Evolutionary conservation across 2,888 invertebrate species (phyloP), one percentile per base, ranked within the genome.

Genomic region (Eristalinus aeneus): DNA sequence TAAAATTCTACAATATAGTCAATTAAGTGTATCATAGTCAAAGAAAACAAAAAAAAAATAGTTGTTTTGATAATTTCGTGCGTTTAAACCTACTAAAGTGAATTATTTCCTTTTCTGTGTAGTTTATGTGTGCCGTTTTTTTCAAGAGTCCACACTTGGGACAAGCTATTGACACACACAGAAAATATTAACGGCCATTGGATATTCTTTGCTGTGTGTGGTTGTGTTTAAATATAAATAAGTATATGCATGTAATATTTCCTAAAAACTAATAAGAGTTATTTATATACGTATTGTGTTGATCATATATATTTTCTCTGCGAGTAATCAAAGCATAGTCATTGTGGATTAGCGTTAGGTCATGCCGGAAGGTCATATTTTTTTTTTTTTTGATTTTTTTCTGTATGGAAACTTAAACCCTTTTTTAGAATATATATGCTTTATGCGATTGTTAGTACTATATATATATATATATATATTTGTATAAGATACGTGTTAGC

Each of bases 401-500:
- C 76, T 72, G 65, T 76, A 61, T 73, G 76, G 73, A 81, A 76
- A 77, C 36, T 69, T 77, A 60, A 74, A 82, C 77, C 81, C 61
- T 69, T 71, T 86, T 83, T 36, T 63, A 73, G n/a, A 5, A 34
- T 79, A 34, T 86, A 86, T 86, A 86, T 78, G 86, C 86, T 53
- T 86, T 86, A 86, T 86, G 86, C 86, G 69, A 82, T 86, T 86
- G 86, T 86, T 86, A 86, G 86, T 86, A 86, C 46, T 86, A 86
- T 81, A 80, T 32, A 61, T 20, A 34, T 27, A 54, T 63, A 39
- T 54, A 9, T 6, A 36, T 61, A 34, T n/a, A n/a, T n/a, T n/a
- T n/a, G n/a, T n/a, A n/a, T 80, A 60, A 39, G 12, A 32, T 36
- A 27, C 32, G 10, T 60, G 78, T 80, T 77, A 79, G 79, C 74